Conservation (phyloP, 2,113 vertebrate genomes). For the Platichthys stellatus region DNA sequence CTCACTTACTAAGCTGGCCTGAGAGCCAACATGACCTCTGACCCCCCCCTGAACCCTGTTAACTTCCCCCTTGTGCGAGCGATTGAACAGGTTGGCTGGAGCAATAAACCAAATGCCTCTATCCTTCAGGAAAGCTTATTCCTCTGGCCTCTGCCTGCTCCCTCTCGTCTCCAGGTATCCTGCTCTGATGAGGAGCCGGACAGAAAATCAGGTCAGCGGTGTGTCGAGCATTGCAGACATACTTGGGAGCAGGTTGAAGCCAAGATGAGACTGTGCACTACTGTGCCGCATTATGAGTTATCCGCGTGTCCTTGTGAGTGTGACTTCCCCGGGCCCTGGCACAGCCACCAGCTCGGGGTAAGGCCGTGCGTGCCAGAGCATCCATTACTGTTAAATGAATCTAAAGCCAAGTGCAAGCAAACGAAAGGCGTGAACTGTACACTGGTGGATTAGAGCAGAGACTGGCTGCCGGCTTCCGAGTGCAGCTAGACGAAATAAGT, state of each 20-base stretch:
- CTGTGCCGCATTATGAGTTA: constrained; percentile 47
- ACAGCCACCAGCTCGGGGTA: neutral
- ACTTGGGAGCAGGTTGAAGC: constrained; percentile 62
- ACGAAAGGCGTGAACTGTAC: constrained; percentile 35
- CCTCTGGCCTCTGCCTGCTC: constrained; percentile 43
- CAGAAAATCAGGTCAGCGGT: constrained; percentile 71
- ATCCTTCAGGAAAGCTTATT: constrained; percentile 33
- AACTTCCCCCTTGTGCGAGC: constrained; percentile 50
- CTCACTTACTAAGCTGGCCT: constrained; percentile 40
- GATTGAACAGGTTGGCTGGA: constrained; percentile 70
- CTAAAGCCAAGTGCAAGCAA: constrained; percentile 38
- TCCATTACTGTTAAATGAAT: constrained; percentile 42
- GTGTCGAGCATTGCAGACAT: constrained; percentile 77
- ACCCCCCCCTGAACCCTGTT: constrained; percentile 62
- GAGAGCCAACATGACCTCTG: constrained; percentile 67
- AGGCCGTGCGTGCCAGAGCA: constrained; percentile 21
- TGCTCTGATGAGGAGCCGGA: constrained; percentile 33
- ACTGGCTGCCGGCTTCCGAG: constrained; percentile 36
- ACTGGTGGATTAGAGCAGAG: constrained; percentile 54
- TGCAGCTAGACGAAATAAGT: constrained; percentile 60
- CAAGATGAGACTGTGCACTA: constrained; percentile 53
- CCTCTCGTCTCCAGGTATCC: constrained; percentile 42
- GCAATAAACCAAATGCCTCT: constrained; percentile 68
- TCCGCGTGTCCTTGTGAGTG: constrained; percentile 44
- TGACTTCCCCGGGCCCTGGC: constrained; percentile 29